Evolutionary conservation across 2,113 vertebrate species (phyloP).

Genomic region (Centropus unirufus): DNA sequence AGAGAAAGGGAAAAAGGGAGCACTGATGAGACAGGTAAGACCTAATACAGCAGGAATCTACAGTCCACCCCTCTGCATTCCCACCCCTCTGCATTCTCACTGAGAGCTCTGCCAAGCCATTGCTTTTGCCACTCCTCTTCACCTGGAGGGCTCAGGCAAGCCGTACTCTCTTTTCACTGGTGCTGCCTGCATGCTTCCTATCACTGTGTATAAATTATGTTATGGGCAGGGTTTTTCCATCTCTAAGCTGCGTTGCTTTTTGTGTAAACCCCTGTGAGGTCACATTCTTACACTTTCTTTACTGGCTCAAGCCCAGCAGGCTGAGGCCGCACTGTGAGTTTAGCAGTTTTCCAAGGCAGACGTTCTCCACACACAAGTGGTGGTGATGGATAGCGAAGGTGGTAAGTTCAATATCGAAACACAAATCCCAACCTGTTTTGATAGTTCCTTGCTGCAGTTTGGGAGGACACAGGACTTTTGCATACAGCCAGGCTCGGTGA

Average conservation of each 20-base stretch:
- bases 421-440: no score
- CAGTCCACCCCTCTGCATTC: background rate
- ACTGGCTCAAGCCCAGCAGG: background rate
- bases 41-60: no score
- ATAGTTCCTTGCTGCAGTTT: background rate
- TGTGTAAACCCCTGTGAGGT: background rate
- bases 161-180: no score
- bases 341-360: background rate
- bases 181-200: background rate
- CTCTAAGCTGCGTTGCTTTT: background rate
- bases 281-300: background rate
- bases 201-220: fast-evolving
- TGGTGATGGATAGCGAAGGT: background rate
- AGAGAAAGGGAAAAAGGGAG: background rate
- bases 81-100: background rate
- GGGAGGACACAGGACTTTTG: background rate
- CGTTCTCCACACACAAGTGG: fast-evolving
- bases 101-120: background rate
- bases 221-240: background rate
- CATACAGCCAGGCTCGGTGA: background rate
- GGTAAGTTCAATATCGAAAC: no score
- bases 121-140: fast-evolving
- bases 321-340: background rate
- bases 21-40: background rate
- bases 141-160: background rate